These are phyloP conservation scores for Alces alces DNA, from an alignment of 2,113 vertebrate genomes.

Conservation along the genomic window DNA sequence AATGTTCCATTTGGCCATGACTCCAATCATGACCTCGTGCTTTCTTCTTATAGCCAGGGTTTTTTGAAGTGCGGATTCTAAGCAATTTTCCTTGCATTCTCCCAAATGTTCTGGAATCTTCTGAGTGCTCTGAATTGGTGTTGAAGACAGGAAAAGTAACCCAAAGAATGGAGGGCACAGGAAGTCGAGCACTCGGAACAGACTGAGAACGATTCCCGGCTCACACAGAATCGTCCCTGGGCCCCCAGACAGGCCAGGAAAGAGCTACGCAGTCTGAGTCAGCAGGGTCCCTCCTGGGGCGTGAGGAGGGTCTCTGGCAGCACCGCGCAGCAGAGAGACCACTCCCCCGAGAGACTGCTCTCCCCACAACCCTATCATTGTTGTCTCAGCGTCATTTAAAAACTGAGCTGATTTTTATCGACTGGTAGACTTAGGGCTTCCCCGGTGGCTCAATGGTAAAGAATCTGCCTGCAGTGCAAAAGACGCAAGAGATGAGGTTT, in stretches of 20 bases:
- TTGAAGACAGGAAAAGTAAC: not conserved
- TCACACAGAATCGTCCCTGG: not conserved
- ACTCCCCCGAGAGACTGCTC: not conserved
- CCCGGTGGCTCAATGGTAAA: not conserved
- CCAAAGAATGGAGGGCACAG: not conserved
- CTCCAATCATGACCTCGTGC: not conserved
- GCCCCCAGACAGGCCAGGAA: not conserved
- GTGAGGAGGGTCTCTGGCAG: not conserved
- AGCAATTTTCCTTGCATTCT: not conserved
- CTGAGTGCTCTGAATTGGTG: not conserved
- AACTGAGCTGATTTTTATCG: not conserved
- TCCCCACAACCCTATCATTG: not conserved
- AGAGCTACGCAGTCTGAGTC: rapidly evolving
- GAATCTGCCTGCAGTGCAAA: not conserved
- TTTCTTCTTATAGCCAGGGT: not conserved
- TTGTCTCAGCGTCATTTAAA: not conserved
- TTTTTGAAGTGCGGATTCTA: not conserved
- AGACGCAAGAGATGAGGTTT: not conserved
- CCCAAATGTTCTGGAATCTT: conserved; percentile 16
- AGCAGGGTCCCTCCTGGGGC: rapidly evolving
- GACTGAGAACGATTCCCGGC: not conserved
- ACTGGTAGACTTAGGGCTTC: not conserved
- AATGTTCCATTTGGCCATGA: not conserved
- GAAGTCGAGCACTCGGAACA: not conserved
- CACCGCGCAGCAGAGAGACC: rapidly evolving